Base-by-base conservation (phyloP, 2,113 vertebrate genomes). In the Vireo altiloquus region DNA sequence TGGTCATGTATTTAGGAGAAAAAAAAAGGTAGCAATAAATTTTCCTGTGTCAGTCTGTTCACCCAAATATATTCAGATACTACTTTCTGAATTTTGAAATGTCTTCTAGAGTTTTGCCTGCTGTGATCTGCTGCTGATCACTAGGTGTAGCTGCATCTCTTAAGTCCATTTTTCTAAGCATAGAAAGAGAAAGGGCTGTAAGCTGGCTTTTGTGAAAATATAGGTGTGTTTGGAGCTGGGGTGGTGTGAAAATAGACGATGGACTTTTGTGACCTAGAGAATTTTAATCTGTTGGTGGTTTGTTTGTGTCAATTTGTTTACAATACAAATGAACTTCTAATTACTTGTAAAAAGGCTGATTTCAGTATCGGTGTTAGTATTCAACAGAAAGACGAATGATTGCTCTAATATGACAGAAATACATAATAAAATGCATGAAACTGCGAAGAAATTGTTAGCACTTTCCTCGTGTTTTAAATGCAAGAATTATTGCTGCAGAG, bases 101-200 rank as follows among this genome's bases (percentile, higher is more conserved):
- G 60, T 63, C 69, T 86, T 63, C 57, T 20, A 65, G 65, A 31
- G 47, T 61, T 96, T 14, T 93, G 95, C 95, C 75, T 95, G 97
- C 94, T 96, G 92, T 71, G 66, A 94, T 96, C 95, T 88, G 50
- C 63, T 66, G 94, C 96, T 96, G 94, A 97, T 97, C 98, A 97
- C 97, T 97, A 98, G 97, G 97, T 97, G 97, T 98, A 97, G 98
- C 98, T 98, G 95, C 96, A 76, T 97, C 94, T 97, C 95, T 86
- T 86, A 96, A 97, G 94, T 96, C 95, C 97, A 81, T 92, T 95
- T 90, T 80, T 57, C 87, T 64, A 68, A 68, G 68, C 27, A 5
- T 4, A 33, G 78, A 49, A 79, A 60, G 69, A 84, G 70, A 31
- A 75, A 35, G 53, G 60, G 19, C 93, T 87, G 39, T 19, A 66